Percentiles rank a stretch among this genome's conserved stretches.
Evolutionary conservation across 2,888 invertebrate genomes (phyloP).

Genomic region (Tipula lateralis): DNA sequence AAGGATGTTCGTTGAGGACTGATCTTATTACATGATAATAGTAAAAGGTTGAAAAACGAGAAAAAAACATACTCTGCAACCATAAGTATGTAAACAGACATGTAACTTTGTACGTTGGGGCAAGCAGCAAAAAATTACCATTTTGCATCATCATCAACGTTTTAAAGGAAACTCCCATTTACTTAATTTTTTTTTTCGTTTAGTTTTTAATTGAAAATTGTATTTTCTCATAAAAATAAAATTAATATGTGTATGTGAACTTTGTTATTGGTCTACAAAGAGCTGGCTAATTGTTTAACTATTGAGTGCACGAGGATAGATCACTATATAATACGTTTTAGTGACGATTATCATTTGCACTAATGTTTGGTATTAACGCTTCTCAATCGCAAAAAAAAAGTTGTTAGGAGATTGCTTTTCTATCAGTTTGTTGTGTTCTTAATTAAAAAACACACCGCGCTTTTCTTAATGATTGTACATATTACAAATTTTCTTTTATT

Average conservation of each 20-base stretch:
- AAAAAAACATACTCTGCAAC: not conserved
- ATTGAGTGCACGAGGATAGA: not conserved
- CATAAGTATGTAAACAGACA: not conserved
- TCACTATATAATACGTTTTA: not conserved
- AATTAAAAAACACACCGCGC: not conserved
- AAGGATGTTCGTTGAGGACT: slow-evolving; percentile 11
- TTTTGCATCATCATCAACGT: slow-evolving; percentile 11
- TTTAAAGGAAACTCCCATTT: slow-evolving; percentile 14
- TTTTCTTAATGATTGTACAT: not conserved
- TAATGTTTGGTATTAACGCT: not conserved
- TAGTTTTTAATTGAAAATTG: slow-evolving; percentile 11
- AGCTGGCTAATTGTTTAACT: not conserved
- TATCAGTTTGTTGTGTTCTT: not conserved
- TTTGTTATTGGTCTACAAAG: not conserved
- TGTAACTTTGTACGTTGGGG: no score
- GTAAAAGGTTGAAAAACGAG: not conserved
- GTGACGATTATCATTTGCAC: not conserved
- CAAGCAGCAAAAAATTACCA: not conserved
- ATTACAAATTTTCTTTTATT: not conserved
- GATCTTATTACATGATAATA: slow-evolving; percentile 7
- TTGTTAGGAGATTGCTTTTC: not conserved
- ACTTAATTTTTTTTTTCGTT: not conserved
- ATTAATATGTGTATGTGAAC: not conserved
- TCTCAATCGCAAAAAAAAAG: not conserved
- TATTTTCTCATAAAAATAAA: not conserved